Evolutionary conservation across 2,888 invertebrate genomes (phyloP).

Genomic region (Magallana nippona): DNA sequence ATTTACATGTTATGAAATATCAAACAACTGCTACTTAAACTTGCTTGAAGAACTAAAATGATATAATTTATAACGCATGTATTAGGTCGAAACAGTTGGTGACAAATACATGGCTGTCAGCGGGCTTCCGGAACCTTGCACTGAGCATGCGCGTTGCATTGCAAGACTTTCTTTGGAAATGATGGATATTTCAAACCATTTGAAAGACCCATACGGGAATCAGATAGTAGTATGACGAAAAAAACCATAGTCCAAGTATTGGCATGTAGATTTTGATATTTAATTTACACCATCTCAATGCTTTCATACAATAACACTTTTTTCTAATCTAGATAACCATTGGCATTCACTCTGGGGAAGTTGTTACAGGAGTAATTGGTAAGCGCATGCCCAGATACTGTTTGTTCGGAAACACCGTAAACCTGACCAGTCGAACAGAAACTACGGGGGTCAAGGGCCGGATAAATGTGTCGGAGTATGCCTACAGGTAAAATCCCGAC

Average conservation of each 20-base stretch:
- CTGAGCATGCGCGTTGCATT: slow-evolving; percentile 94
- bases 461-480: slow-evolving; percentile 76
- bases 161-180: slow-evolving; percentile 90
- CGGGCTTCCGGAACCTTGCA: slow-evolving; percentile 94
- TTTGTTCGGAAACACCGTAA: slow-evolving; percentile 78
- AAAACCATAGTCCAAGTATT: too few species aligned
- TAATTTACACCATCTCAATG: too few species aligned
- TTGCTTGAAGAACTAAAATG: not conserved
- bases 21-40: too few species aligned
- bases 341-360: slow-evolving; percentile 77
- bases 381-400: slow-evolving; percentile 78
- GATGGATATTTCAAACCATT: slow-evolving; percentile 94
- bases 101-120: slow-evolving; percentile 99
- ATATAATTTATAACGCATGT: not conserved
- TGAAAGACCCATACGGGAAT: slow-evolving; percentile 90
- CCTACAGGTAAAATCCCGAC: slow-evolving; percentile 65
- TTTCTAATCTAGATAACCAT: slow-evolving; percentile 72
- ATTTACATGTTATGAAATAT: too few species aligned
- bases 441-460: slow-evolving; percentile 75
- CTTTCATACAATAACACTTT: not conserved
- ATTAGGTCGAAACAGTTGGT: slow-evolving; percentile 96
- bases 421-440: slow-evolving; percentile 77
- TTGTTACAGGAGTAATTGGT: slow-evolving; percentile 78
- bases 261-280: too few species aligned
- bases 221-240: slow-evolving; percentile 84